Base-by-base conservation (phyloP, 2,888 invertebrate genomes). In the Tipula helvola region DNA sequence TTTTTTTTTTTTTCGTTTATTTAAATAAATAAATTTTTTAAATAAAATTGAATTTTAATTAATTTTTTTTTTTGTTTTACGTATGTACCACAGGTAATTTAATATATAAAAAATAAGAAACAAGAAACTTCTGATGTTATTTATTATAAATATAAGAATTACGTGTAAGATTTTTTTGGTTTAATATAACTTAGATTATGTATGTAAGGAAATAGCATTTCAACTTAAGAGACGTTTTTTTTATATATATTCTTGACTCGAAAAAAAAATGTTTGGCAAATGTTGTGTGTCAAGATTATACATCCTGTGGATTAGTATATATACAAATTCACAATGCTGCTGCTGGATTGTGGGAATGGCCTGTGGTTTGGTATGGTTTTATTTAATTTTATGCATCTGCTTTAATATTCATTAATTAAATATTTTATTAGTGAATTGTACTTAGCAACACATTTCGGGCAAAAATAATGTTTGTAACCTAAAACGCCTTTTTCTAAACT, bases 41-140 rank as follows among this genome's bases (percentile, higher is more conserved):
- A 71, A 71, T 71, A 71, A 71, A 71, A 71, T 71, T 71, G 71
- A 71, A 71, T 71, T 71, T 71, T 71, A 71, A 71, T 71, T 71
- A 71, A 71, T 71, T 71, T 71, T 71, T 71, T 71, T 71, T 71
- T 28, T 71, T 71, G 28, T 71, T 71, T 71, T 71, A 71, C 71
- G 71, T 28, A 28, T 52, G 16, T 28, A 71, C 71, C 71, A 28
- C 28, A 71, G 71, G 71, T 71, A 71, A 71, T 71, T 71, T 71
- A 71, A 71, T 71, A 71, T 28, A 28, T 28, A 28, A 28, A n/a
- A 28, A 28, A 28, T 28, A 28, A 71, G 10, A 12, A 52, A 39
- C 7, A 39, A 12, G 28, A 71, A 28, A 28, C 18, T 10, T 71
- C 28, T 71, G 71, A 71, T 71, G 28, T 71, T 71, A 28, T 71